Conservation (phyloP, 2,888 invertebrate genomes). For the Cataglyphis livida region DNA sequence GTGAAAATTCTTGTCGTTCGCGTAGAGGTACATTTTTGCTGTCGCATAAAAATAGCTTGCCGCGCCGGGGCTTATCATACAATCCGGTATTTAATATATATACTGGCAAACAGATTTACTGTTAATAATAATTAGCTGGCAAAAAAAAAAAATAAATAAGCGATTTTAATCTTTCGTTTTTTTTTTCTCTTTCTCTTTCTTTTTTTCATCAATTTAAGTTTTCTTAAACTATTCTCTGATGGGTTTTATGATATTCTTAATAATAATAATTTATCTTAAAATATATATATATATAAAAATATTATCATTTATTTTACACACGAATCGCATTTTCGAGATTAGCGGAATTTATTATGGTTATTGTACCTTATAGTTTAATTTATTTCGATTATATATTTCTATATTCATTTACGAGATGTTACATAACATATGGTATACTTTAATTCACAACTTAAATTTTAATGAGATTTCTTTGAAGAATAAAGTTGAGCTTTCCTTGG, state of each 20-base stretch:
- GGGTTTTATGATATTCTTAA: neutral
- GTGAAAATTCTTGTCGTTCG: conserved; percentile 20
- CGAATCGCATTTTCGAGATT: conserved; percentile 6
- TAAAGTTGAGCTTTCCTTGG: neutral
- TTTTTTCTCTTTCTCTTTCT: neutral
- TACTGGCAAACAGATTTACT: conserved; percentile 31
- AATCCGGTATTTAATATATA: conserved; percentile 27
- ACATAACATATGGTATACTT: neutral
- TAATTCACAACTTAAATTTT: conserved; percentile 3
- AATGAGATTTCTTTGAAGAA: neutral
- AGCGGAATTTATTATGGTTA: neutral
- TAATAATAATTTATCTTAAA: conserved; percentile 8
- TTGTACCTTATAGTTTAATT: neutral
- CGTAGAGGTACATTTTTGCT: neutral
- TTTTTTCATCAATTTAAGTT: conserved; percentile 7
- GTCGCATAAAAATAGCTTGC: conserved; percentile 21
- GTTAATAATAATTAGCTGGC: conserved; percentile 29
- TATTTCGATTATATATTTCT: neutral
- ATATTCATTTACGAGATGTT: neutral
- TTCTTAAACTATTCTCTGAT: conserved; percentile 33
- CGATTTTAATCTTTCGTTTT: conserved; percentile 25
- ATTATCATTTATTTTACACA: conserved; percentile 4
- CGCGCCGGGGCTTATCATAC: conserved; percentile 9
- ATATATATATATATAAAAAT: too few relatives aligned
- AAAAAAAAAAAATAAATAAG: conserved; percentile 32